phyloP scores from a whole-genome alignment of 2,888 invertebrate species.

The Bombylius discolor region DNA sequence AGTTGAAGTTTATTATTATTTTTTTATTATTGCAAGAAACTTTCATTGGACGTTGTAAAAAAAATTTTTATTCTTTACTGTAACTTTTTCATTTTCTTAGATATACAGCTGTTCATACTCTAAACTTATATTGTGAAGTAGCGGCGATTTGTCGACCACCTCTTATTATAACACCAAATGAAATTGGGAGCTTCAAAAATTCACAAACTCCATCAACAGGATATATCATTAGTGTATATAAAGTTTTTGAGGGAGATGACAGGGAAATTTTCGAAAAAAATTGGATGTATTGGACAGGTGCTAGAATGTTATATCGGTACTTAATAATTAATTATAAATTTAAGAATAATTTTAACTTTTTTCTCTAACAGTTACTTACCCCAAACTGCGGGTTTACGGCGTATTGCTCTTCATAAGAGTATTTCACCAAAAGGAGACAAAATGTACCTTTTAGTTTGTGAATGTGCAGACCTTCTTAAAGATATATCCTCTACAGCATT shows the following conservation, averaged over 20 bases:
- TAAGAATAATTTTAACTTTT: too few relatives aligned
- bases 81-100: constrained; percentile 30
- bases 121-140: constrained; percentile 80
- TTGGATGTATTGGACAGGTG: constrained; percentile 93
- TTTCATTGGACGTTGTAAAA: too few relatives aligned
- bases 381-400: constrained; percentile 70
- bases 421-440: constrained; percentile 65
- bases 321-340: not conserved
- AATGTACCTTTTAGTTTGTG: constrained; percentile 77
- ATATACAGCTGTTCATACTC: constrained; percentile 75
- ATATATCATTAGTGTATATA: constrained; percentile 85
- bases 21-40: too few relatives aligned
- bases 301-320: constrained; percentile 68
- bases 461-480: constrained; percentile 77
- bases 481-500: constrained; percentile 78
- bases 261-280: constrained; percentile 84
- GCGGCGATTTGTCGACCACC: constrained; percentile 85
- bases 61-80: not conserved
- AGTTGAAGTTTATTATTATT: too few relatives aligned
- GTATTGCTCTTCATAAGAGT: constrained; percentile 76
- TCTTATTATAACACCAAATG: constrained; percentile 48
- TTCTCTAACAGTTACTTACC: constrained; percentile 54
- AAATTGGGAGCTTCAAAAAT: constrained; percentile 61
- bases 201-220: constrained; percentile 71
- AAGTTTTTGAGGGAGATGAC: constrained; percentile 85